Base-by-base conservation (phyloP, 2,888 invertebrate genomes). In the Spilosoma lubricipeda region DNA sequence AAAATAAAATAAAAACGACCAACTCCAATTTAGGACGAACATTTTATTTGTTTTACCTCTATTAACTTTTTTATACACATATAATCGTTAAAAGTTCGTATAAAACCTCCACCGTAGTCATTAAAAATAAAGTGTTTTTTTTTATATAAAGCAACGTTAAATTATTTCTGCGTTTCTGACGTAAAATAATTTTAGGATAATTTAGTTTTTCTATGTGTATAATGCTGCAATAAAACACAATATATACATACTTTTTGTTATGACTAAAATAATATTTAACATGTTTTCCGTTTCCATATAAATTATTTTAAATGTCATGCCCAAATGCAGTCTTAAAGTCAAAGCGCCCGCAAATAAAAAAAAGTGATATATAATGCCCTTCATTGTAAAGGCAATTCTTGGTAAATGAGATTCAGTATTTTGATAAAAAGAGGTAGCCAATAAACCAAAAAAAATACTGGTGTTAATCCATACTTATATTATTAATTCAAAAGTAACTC, bases 291-390 rank as follows among this genome's bases (percentile, higher is more conserved):
- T 77, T 73, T 76, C 70, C 74, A 78, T 73, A 70, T 75, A 75
- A 79, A 81, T 80, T 71, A 76, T 80, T 78, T 82, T 79, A 76
- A 87, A 87, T 85, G 85, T 85, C 87, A 85, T 64, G 82, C 80
- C 75, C 74, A 78, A 75, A 78, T 78, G 71, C 79, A 76, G 71
- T 67, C 75, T 74, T 72, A 73, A 79, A 78, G 77, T 81, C 78
- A 73, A 72, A 63, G 67, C 79, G 78, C 56, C 78, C 73, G 67
- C 13, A 77, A 80, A 83, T 85, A 87, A 87, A 87, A 86, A 84
- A 77, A 78, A 77, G 56, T 81, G 82, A 86, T 82, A 82, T 86
- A 86, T 86, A 85, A 79, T 81, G 79, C 82, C 87, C 85, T 85
- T 87, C 82, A 82, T 84, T 83, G 78, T 73, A 78, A 83, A 82